phyloP scores from a whole-genome alignment of 2,113 vertebrate genomes.

The Hyaena hyaena region DNA sequence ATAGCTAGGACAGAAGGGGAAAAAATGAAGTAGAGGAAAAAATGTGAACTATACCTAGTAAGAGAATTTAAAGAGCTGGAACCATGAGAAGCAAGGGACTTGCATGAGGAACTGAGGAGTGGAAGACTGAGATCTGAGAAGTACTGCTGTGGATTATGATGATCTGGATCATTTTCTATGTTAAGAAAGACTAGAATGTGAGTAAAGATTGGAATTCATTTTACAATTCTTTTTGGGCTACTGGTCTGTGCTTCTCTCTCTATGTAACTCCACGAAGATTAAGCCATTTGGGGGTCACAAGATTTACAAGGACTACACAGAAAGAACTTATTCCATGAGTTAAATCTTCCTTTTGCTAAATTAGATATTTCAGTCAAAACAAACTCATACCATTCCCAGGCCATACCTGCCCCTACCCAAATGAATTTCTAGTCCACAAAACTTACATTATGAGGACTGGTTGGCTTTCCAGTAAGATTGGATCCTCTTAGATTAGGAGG shows the following conservation, averaged over 20 bases:
- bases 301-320: background rate
- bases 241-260: background rate
- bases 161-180: background rate
- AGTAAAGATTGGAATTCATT: background rate
- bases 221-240: background rate
- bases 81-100: background rate
- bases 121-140: background rate
- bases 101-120: background rate
- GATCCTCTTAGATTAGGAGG: slow-evolving; percentile 92
- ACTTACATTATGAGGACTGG: slow-evolving; percentile 92
- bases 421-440: background rate
- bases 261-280: background rate
- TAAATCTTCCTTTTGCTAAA: slow-evolving; percentile 26
- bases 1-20: background rate
- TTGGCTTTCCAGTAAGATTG: slow-evolving; percentile 88
- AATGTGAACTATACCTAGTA: background rate
- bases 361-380: slow-evolving; percentile 38
- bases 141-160: background rate
- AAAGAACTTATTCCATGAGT: slow-evolving; percentile 13
- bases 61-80: background rate
- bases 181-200: background rate
- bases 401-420: background rate
- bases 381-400: background rate
- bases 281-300: background rate
- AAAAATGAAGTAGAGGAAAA: background rate